Conservation (phyloP, 2,888 invertebrate genomes). For the Tinea semifulvella region DNA sequence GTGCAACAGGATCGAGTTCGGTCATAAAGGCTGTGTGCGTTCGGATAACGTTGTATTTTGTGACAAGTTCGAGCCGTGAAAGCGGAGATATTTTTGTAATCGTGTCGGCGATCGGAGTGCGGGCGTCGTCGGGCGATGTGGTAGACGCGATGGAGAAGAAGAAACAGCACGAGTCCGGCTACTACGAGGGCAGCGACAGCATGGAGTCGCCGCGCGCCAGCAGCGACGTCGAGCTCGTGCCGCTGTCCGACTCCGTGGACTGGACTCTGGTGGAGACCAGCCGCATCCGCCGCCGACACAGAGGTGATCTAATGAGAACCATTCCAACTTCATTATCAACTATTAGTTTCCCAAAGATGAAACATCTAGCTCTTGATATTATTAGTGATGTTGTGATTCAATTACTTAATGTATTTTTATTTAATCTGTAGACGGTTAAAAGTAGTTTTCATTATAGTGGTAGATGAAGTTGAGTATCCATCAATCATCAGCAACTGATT, state of each 20-base stretch:
- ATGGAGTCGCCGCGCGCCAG: constrained; percentile 38
- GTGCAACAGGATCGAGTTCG: no score
- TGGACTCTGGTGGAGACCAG: constrained; percentile 62
- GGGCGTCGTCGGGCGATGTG: constrained; percentile 33
- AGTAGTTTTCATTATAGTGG: no score
- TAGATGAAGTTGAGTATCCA: no score
- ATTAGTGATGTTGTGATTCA: no score
- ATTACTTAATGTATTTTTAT: no score
- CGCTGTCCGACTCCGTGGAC: constrained; percentile 53
- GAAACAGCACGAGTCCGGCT: constrained; percentile 83
- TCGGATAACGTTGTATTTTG: not conserved
- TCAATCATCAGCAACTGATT: no score
- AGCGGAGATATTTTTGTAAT: not conserved
- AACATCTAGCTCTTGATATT: no score
- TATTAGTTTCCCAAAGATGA: no score
- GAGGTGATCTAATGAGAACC: no score
- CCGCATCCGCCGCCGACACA: constrained; percentile 63
- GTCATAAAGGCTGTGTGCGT: no score
- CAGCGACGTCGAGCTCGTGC: constrained; percentile 52
- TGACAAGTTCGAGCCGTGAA: constrained; percentile 1
- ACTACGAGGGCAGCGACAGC: constrained; percentile 80
- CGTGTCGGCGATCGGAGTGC: constrained; percentile 14
- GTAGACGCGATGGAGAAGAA: constrained; percentile 71
- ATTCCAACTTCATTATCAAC: no score
- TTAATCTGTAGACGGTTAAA: no score